Conservation (phyloP, 1,140 invertebrate genomes). For the Rhopalosiphum maidis region DNA sequence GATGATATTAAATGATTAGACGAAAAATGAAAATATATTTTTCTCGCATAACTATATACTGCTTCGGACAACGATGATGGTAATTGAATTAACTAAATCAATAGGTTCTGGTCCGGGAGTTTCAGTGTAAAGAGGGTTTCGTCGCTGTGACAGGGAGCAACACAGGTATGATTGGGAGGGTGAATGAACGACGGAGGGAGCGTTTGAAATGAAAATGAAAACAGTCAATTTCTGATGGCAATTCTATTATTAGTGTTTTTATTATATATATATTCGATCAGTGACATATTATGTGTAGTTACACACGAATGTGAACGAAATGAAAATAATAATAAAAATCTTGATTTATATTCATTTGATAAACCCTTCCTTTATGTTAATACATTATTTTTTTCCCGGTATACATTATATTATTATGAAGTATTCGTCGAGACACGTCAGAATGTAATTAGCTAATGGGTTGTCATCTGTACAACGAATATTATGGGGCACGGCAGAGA, state of each 20-base stretch:
- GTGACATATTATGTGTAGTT: background rate
- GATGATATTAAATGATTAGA: background rate
- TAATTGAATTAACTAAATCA: slow-evolving; percentile 31
- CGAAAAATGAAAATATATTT: background rate
- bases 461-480: slow-evolving; percentile 17
- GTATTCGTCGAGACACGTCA: background rate
- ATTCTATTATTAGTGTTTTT: background rate
- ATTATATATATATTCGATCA: slow-evolving; percentile 20
- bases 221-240: background rate
- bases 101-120: background rate
- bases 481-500: background rate
- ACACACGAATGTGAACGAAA: background rate
- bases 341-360: slow-evolving; percentile 28
- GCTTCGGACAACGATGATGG: background rate
- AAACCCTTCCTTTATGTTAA: background rate
- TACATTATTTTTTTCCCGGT: slow-evolving; percentile 7
- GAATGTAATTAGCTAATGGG: slow-evolving; percentile 50
- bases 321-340: slow-evolving; percentile 15
- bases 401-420: slow-evolving; percentile 13
- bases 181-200: background rate
- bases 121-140: background rate
- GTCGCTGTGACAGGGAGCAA: background rate
- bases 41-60: background rate
- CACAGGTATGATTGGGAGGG: background rate
- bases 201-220: slow-evolving; percentile 26